phyloP scores from a whole-genome alignment of 2,797 vertebrate species.

The Lepilemur ruficaudatus region DNA sequence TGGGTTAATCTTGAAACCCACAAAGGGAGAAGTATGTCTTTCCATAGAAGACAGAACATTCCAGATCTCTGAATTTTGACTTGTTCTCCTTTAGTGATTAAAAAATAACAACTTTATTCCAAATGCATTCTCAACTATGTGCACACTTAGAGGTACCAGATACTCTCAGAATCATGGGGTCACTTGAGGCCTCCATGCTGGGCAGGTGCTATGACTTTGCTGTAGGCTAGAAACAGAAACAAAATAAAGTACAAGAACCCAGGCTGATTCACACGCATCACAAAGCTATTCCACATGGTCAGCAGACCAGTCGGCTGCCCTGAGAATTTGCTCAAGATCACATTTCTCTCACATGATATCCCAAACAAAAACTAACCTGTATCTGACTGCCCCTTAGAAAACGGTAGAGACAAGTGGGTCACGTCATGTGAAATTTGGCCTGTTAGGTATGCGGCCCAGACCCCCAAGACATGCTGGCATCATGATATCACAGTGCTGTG shows the following conservation, averaged over 20 bases:
- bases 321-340: neutral
- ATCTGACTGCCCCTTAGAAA: neutral
- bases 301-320: neutral
- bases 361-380: neutral
- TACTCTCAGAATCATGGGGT: neutral
- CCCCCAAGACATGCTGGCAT: neutral
- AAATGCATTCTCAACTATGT: neutral
- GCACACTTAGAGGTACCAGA: neutral
- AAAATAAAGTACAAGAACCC: neutral
- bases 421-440: neutral
- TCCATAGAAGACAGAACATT: neutral
- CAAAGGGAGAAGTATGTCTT: neutral
- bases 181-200: neutral
- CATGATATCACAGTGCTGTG: neutral
- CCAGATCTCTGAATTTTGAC: neutral
- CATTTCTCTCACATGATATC: neutral
- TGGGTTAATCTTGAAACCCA: neutral
- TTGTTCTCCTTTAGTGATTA: neutral
- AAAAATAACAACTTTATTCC: conserved; percentile 40
- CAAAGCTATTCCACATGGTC: neutral
- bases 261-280: neutral
- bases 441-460: neutral
- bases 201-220: neutral
- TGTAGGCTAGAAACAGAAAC: conserved; percentile 17
- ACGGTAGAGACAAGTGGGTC: neutral